phyloP scores from a whole-genome alignment of 2,797 vertebrate genomes.

The Anguilla marmorata region DNA sequence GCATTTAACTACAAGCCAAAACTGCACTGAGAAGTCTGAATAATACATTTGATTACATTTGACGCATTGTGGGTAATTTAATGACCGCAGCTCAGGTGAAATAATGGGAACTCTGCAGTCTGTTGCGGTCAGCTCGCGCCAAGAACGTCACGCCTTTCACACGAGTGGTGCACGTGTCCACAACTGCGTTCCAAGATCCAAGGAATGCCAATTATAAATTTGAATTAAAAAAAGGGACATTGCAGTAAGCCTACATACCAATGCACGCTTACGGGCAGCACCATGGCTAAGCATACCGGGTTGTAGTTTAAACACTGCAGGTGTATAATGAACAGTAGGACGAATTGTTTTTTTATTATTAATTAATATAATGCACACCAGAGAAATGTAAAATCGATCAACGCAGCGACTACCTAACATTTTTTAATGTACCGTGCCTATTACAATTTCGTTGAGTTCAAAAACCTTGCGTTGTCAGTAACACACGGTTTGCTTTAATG shows the following conservation, averaged over 20 bases:
- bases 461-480: not conserved
- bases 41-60: not conserved
- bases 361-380: no score
- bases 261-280: not conserved
- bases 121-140: not conserved
- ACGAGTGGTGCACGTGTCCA: not conserved
- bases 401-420: not conserved
- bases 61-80: slow-evolving; percentile 24
- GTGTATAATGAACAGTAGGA: not conserved
- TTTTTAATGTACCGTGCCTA: not conserved
- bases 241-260: not conserved
- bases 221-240: not conserved
- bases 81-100: slow-evolving; percentile 5
- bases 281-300: not conserved
- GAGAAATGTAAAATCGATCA: not conserved
- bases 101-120: not conserved
- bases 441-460: not conserved
- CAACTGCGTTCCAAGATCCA: not conserved
- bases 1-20: not conserved
- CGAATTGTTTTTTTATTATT: not conserved
- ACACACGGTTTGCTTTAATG: not conserved
- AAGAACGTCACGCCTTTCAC: slow-evolving; percentile 10
- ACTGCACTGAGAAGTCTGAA: not conserved
- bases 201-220: not conserved
- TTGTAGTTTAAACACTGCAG: not conserved